phyloP scores from a whole-genome alignment of 2,888 invertebrate genomes.

The Lomographa bimaculata region DNA sequence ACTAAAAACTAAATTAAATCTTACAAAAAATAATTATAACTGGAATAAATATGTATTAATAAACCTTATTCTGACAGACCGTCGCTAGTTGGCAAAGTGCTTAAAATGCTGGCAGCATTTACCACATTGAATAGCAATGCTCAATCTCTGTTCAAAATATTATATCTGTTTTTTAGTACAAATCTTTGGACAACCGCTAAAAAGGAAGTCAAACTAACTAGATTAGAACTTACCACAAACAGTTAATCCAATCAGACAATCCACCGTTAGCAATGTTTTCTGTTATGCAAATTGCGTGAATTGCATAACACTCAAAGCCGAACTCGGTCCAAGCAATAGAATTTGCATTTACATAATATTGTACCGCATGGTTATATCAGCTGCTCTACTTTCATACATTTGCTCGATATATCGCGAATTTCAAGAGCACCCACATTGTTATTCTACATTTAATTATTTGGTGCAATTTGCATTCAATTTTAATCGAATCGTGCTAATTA shows the following conservation, averaged over 20 bases:
- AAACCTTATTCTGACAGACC: no score
- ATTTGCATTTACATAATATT: slow-evolving; percentile 47
- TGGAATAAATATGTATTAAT: no score
- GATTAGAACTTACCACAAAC: slow-evolving; percentile 14
- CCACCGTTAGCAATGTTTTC: slow-evolving; percentile 9
- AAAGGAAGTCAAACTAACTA: slow-evolving; percentile 9
- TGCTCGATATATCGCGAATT: slow-evolving; percentile 21
- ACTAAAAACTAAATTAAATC: no score
- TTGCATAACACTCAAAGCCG: slow-evolving; percentile 44
- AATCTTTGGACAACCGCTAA: no score
- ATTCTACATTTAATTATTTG: slow-evolving; percentile 25
- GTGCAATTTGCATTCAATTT: slow-evolving; percentile 12
- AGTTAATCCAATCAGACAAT: slow-evolving; percentile 8
- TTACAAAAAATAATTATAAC: no score
- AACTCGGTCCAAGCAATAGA: slow-evolving; percentile 23
- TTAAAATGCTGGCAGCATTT: no score
- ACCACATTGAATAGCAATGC: no score
- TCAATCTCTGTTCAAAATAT: no score
- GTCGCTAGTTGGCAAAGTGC: no score
- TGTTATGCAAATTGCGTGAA: slow-evolving; percentile 33
- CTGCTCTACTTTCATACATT: slow-evolving; percentile 48
- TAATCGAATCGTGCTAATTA: slow-evolving; percentile 11
- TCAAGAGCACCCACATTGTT: slow-evolving; percentile 32
- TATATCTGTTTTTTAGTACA: no score
- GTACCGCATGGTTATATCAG: slow-evolving; percentile 43